Evolutionary conservation across 2,113 vertebrate genomes (phyloP).

Genomic region (Neogobius melanostomus): DNA sequence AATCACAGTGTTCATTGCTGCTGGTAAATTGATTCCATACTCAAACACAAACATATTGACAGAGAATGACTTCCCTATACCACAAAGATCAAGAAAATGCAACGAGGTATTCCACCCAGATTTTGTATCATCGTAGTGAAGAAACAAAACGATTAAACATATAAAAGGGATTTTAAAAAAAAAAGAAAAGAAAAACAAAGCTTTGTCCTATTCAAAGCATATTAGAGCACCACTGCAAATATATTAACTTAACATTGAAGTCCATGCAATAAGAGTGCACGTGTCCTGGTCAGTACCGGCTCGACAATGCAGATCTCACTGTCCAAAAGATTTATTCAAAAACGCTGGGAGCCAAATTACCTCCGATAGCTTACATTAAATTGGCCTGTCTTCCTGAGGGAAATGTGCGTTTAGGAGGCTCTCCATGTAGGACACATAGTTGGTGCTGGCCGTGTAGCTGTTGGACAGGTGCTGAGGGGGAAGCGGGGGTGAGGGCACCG

Average conservation of each 20-base stretch:
- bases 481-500: slow-evolving; percentile 42
- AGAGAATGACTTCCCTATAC: slow-evolving; percentile 44
- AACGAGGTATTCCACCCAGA: slow-evolving; percentile 66
- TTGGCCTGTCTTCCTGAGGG: slow-evolving; percentile 69
- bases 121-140: slow-evolving; percentile 44
- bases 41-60: slow-evolving; percentile 12
- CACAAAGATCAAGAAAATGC: slow-evolving; percentile 46
- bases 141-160: slow-evolving; percentile 17
- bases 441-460: slow-evolving; percentile 63
- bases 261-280: slow-evolving; percentile 66
- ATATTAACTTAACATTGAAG: slow-evolving; percentile 58
- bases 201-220: slow-evolving; percentile 25
- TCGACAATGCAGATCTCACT: slow-evolving; percentile 17
- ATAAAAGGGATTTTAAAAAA: neutral
- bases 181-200: slow-evolving; percentile 25
- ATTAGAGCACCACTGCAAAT: slow-evolving; percentile 61
- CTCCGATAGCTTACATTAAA: slow-evolving; percentile 54
- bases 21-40: slow-evolving; percentile 53
- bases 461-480: slow-evolving; percentile 46
- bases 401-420: slow-evolving; percentile 83
- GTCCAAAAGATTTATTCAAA: slow-evolving; percentile 31
- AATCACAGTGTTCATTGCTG: slow-evolving; percentile 71
- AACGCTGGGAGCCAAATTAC: slow-evolving; percentile 39
- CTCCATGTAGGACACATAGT: slow-evolving; percentile 87
- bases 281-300: slow-evolving; percentile 28